A percentile compares a stretch with the other conserved stretches of the same genome.
These are phyloP conservation scores for Nasonia giraulti DNA, from an alignment of 1,140 invertebrate species.

Conservation along the genomic window DNA sequence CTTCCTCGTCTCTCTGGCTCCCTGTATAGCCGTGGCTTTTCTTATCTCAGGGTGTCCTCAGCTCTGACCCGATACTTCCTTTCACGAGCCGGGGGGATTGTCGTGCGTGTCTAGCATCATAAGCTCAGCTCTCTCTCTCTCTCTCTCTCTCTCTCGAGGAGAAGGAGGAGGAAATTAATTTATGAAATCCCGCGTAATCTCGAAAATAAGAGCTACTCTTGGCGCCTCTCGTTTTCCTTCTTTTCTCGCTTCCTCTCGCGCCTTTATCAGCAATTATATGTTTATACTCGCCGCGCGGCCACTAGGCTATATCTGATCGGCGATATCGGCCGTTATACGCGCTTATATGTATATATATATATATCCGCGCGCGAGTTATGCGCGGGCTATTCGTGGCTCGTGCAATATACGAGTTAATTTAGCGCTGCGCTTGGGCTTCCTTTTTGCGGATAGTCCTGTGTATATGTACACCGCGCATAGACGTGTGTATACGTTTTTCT, in stretches of 20 bases:
- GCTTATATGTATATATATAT: not conserved
- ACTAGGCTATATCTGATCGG: not conserved
- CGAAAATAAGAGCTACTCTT: not conserved
- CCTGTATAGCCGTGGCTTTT: too few relatives aligned
- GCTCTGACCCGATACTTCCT: too few relatives aligned
- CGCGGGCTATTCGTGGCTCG: not conserved
- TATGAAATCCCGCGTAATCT: not conserved
- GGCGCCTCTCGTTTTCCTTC: slow-evolving; percentile 5
- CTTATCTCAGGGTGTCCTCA: too few relatives aligned
- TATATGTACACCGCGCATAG: too few relatives aligned
- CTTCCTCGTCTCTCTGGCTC: too few relatives aligned
- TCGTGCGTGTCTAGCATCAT: too few relatives aligned
- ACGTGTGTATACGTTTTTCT: too few relatives aligned
- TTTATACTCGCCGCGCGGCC: not conserved
- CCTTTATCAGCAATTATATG: slow-evolving; percentile 38
- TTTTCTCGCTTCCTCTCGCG: slow-evolving; percentile 14
- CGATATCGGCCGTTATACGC: not conserved
- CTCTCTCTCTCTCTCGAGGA: too few relatives aligned
- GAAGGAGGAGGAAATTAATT: not conserved
- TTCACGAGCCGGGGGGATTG: too few relatives aligned
- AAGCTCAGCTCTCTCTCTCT: too few relatives aligned
- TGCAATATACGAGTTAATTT: slow-evolving; percentile 46
- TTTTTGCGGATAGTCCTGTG: not conserved
- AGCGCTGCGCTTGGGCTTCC: not conserved
- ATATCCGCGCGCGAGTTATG: not conserved